Percentiles rank a stretch among this genome's conserved stretches.
Evolutionary conservation across 2,888 invertebrate species (phyloP).

Genomic region (Tanypteryx hageni): DNA sequence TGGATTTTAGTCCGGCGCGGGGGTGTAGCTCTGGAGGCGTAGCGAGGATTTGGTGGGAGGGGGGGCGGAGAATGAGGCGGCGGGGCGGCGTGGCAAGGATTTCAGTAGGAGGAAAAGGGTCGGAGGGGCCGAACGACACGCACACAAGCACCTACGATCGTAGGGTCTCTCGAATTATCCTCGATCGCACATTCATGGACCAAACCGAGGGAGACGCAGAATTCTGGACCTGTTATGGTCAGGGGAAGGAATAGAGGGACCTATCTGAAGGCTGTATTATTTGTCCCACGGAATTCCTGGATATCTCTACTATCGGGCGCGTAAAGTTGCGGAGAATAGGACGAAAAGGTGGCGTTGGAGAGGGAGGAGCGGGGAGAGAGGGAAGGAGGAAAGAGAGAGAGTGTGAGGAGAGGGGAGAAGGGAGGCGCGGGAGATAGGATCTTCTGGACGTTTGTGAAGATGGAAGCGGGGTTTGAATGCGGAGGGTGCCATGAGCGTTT

Average conservation of each 20-base stretch:
- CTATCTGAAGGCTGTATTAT: constrained; percentile 51
- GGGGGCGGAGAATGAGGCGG: background rate
- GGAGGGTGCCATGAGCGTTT: background rate
- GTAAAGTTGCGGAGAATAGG: constrained; percentile 19
- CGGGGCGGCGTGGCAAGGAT: background rate
- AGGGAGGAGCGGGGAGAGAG: background rate
- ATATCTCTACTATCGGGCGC: constrained; percentile 31
- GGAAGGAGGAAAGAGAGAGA: background rate
- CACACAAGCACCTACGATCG: background rate
- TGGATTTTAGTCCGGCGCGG: background rate
- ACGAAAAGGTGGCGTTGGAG: background rate
- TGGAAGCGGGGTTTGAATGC: background rate
- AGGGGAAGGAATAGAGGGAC: background rate
- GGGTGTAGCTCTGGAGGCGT: background rate
- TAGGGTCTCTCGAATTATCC: constrained; percentile 39
- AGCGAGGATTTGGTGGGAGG: background rate
- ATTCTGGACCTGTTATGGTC: background rate
- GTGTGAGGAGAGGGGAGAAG: background rate
- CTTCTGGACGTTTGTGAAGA: background rate
- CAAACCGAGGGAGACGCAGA: background rate
- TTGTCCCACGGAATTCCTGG: constrained; percentile 54
- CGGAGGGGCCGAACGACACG: background rate
- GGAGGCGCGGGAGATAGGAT: background rate
- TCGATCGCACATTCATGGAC: constrained; percentile 45
- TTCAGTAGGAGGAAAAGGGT: constrained; percentile 15